phyloP scores from a whole-genome alignment of 2,797 vertebrate species.

The Babyrousa celebensis region DNA sequence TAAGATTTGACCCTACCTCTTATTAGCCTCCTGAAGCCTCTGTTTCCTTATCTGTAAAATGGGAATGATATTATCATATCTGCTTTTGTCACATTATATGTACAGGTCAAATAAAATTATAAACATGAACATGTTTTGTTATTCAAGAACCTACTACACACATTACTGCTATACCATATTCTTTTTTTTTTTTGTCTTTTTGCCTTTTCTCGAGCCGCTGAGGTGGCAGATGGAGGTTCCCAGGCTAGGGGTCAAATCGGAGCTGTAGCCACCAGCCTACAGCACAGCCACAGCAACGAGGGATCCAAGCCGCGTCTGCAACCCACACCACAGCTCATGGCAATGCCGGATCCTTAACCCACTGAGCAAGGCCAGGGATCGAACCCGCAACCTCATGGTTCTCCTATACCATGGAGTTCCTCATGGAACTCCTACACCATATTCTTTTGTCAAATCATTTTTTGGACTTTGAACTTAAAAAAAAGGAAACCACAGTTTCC shows the following conservation, averaged over 20 bases:
- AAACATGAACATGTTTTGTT: background rate
- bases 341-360: no score
- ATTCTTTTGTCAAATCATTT: constrained; percentile 29
- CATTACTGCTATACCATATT: constrained; percentile 21
- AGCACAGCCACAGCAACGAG: no score
- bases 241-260: no score
- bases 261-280: no score
- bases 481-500: no score
- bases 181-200: constrained; percentile 58
- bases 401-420: no score
- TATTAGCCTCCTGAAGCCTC: background rate
- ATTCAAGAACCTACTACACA: background rate
- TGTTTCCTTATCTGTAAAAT: constrained; percentile 64
- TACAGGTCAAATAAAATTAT: background rate
- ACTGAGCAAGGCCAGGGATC: no score
- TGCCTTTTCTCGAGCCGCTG: no score
- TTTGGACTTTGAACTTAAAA: background rate
- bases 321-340: no score
- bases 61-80: background rate
- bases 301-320: no score
- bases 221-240: no score
- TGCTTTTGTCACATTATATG: background rate
- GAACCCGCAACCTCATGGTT: no score
- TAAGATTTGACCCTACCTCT: background rate
- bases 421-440: background rate